Base-by-base conservation (phyloP, 2,888 invertebrate genomes). In the Stenchaetothrips biformis region DNA sequence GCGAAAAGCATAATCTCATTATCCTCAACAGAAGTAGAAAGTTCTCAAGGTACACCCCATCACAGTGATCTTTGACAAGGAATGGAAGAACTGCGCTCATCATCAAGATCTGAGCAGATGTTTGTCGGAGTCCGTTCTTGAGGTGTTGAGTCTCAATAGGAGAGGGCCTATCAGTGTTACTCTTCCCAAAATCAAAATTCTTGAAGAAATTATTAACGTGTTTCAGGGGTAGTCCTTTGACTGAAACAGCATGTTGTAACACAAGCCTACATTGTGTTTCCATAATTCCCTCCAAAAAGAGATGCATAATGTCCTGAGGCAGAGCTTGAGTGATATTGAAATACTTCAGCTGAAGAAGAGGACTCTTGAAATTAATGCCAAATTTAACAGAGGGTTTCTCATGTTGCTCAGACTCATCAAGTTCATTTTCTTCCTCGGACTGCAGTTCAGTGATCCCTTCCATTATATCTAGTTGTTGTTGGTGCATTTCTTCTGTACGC, bases 201-300 rank as follows among this genome's bases (percentile, higher is more conserved):
- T n/a, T n/a, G n/a, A n/a, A n/a, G n/a, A n/a, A n/a, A n/a, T n/a
- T 0, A 62, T 62, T 62, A n/a, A 62, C 62, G 7, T 62, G n/a
- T 62, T 62, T 62, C 18, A 62, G 62, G n/a, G 62, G 7, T 16
- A 62, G 13, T n/a, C n/a, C n/a, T n/a, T n/a, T 62, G 7, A 7
- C 13, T 2, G 62, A 62, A 18, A 62, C n/a, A n/a, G 18, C 62
- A 62, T 62, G 62, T n/a, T n/a, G 7, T 7, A 62, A n/a, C 18
- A 62, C 18, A 62, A 62, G n/a, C n/a, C 62, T 62, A 62, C 62
- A 62, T n/a, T 62, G n/a, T n/a, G 62, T 62, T n/a, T 62, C 62
- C 62, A 62, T 18, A n/a, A 62, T 62, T 16, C 62, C 62, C 62
- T 62, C 62, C 2, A 62, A n/a, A n/a, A 62, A 62, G 7, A 62